These are phyloP conservation scores for Halichondria panicea DNA, from an alignment of 37 sponge, comb jelly and placozoan genomes.

Conservation along the genomic window DNA sequence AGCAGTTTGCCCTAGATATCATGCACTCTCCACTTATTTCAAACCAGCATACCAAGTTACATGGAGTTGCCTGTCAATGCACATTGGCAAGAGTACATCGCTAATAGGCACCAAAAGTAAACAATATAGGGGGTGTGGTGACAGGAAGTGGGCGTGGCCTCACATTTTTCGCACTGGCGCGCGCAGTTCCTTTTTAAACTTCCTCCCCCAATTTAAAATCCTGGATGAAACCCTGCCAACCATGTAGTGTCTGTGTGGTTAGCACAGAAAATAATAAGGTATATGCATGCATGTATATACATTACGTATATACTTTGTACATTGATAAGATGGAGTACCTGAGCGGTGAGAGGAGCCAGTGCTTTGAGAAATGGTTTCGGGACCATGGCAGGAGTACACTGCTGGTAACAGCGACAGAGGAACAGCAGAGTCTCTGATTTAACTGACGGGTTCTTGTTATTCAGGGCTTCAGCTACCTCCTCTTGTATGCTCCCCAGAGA, in stretches of 20 bases:
- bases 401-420: conserved; percentile 75
- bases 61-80: too few species aligned
- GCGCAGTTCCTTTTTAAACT: too few species aligned
- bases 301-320: background rate
- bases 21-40: too few species aligned
- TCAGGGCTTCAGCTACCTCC: conserved; percentile 69
- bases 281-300: background rate
- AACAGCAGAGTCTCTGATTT: conserved; percentile 83
- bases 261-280: background rate
- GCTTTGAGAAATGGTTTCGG: conserved; percentile 85
- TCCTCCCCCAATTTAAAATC: too few species aligned
- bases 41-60: too few species aligned
- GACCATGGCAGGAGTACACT: conserved; percentile 78
- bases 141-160: too few species aligned
- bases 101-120: too few species aligned
- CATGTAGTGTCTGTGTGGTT: conserved; percentile 1
- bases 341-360: conserved; percentile 64
- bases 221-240: background rate
- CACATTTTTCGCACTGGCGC: too few species aligned
- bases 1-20: too few species aligned
- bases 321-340: conserved; percentile 37
- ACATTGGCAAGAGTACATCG: too few species aligned
- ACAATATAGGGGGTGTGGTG: too few species aligned
- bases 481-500: conserved; percentile 72
- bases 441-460: conserved; percentile 89